Evolutionary conservation across 2,888 invertebrate species (phyloP).

Genomic region (Abscondita cerata): DNA sequence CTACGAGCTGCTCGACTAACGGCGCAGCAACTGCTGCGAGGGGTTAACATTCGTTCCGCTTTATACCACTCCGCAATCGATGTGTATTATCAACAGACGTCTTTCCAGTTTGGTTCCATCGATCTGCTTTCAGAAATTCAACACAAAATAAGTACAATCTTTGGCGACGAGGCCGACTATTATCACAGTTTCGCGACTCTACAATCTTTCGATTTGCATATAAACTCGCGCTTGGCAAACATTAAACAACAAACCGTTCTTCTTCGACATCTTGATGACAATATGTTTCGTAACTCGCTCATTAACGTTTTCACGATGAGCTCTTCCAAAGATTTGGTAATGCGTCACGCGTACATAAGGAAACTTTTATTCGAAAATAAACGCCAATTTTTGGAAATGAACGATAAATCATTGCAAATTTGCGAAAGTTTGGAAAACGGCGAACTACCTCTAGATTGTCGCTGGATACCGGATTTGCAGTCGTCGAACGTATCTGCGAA

Average conservation of each 20-base stretch:
- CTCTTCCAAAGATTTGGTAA: conserved; percentile 51
- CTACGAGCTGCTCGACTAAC: conserved; percentile 70
- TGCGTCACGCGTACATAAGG: conserved; percentile 47
- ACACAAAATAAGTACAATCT: conserved; percentile 51
- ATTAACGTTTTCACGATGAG: conserved; percentile 58
- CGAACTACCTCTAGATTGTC: conserved; percentile 49
- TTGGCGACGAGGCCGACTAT: conserved; percentile 30
- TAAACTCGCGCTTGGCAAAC: conserved; percentile 61
- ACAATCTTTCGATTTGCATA: conserved; percentile 59
- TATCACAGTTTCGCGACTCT: conserved; percentile 54
- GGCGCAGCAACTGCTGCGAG: conserved; percentile 69
- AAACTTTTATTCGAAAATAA: neutral
- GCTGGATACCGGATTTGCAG: conserved; percentile 50
- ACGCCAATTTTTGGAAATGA: conserved; percentile 14
- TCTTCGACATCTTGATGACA: conserved; percentile 29
- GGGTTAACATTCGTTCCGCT: conserved; percentile 64
- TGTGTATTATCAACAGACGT: conserved; percentile 63
- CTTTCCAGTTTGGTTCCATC: conserved; percentile 53
- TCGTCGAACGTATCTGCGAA: conserved; percentile 14
- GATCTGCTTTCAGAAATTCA: conserved; percentile 62
- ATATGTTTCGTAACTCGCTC: conserved; percentile 44
- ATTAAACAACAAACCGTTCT: conserved; percentile 64
- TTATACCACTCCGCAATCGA: conserved; percentile 67
- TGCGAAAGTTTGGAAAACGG: neutral
- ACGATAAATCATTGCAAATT: conserved; percentile 6